These are phyloP conservation scores for Luperina testacea DNA, from an alignment of 2,888 invertebrate genomes.

Conservation along the genomic window DNA sequence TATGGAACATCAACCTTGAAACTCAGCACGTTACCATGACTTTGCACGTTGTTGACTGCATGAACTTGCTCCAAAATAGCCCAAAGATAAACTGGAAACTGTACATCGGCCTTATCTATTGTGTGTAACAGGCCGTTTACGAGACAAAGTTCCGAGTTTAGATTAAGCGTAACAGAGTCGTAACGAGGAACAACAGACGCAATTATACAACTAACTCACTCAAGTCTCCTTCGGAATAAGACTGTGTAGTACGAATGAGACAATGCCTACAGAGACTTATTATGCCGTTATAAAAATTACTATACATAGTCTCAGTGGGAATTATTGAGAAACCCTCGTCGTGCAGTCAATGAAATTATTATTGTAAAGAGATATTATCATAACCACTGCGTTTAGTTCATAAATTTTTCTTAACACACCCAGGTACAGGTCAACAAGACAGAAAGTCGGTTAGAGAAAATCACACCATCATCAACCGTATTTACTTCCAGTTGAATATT, in stretches of 20 bases:
- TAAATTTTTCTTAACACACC: background rate
- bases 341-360: no score
- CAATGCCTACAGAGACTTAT: background rate
- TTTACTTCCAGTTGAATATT: no score
- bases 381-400: background rate
- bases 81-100: slow-evolving; percentile 57
- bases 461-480: background rate
- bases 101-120: slow-evolving; percentile 61
- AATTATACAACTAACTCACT: slow-evolving; percentile 78
- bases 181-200: slow-evolving; percentile 68
- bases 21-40: slow-evolving; percentile 22
- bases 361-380: background rate
- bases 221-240: slow-evolving; percentile 58
- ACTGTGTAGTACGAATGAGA: slow-evolving; percentile 38
- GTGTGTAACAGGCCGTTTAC: slow-evolving; percentile 61
- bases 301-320: background rate
- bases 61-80: slow-evolving; percentile 53
- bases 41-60: slow-evolving; percentile 42
- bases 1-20: slow-evolving; percentile 8
- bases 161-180: slow-evolving; percentile 74
- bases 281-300: background rate
- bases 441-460: background rate
- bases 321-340: background rate
- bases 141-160: slow-evolving; percentile 66
- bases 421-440: background rate